These are phyloP conservation scores for Caenorhabditis sp. DNA, from an alignment of 2,888 invertebrate genomes.

Conservation along the genomic window DNA sequence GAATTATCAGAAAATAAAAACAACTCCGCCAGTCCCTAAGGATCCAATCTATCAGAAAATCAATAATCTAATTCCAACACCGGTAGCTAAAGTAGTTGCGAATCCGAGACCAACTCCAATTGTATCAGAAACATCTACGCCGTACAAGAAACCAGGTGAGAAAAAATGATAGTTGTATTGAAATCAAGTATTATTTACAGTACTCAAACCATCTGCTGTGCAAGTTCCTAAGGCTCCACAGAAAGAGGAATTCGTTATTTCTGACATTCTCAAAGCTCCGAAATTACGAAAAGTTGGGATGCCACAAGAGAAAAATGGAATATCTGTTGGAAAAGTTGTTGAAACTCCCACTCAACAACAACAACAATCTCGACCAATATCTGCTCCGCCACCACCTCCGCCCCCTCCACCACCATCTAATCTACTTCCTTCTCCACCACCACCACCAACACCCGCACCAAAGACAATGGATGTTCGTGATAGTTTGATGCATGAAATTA, in stretches of 20 bases:
- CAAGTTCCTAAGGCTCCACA: not conserved
- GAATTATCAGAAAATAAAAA: not conserved
- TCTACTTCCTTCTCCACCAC: not conserved
- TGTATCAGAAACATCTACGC: not conserved
- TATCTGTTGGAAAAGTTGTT: conserved; percentile 33
- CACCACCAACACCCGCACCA: not conserved
- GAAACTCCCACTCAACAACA: not conserved
- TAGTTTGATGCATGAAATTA: conserved; percentile 34
- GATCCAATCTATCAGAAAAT: not conserved
- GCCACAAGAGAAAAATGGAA: conserved; percentile 33
- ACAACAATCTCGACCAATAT: conserved; percentile 7
- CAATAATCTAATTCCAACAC: not conserved
- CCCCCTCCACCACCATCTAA: conserved; percentile 25
- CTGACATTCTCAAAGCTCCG: conserved; percentile 25
- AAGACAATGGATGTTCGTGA: conserved; percentile 22
- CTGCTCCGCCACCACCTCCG: conserved; percentile 27
- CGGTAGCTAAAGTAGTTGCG: not conserved
- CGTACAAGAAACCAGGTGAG: not conserved
- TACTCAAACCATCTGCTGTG: not conserved
- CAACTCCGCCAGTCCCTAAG: not conserved
- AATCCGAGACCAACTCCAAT: not conserved
- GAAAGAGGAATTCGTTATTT: conserved; percentile 17
- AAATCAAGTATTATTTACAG: not conserved
- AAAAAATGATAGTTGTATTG: too few relatives aligned
- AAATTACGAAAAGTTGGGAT: conserved; percentile 37